These are phyloP conservation scores for Entelurus aequoreus DNA, from an alignment of 2,113 vertebrate species.

Conservation along the genomic window DNA sequence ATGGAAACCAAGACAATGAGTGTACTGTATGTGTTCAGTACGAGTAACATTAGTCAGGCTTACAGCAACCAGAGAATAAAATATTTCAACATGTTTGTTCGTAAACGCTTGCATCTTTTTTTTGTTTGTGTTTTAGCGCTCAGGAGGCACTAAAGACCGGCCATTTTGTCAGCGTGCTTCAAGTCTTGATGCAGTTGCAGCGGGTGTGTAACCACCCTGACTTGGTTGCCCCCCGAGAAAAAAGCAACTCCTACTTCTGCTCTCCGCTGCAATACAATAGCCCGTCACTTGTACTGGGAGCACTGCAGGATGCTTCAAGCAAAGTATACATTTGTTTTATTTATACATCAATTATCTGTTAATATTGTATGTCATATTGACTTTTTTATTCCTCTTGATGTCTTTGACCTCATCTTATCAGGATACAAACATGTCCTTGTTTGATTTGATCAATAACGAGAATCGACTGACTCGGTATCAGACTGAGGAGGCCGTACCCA, in stretches of 20 bases:
- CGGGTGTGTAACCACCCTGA: slow-evolving; percentile 90
- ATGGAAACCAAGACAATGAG: too few species aligned
- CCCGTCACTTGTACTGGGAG: slow-evolving; percentile 79
- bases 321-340: slow-evolving; percentile 61
- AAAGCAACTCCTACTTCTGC: slow-evolving; percentile 72
- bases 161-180: slow-evolving; percentile 89
- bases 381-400: not conserved
- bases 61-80: not conserved
- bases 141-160: slow-evolving; percentile 89
- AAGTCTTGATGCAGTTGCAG: slow-evolving; percentile 87
- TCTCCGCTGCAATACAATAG: slow-evolving; percentile 75
- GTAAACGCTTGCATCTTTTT: slow-evolving; percentile 1
- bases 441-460: slow-evolving; percentile 86
- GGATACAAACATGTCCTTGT: slow-evolving; percentile 79
- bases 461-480: slow-evolving; percentile 80
- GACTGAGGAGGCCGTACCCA: slow-evolving; percentile 79
- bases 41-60: not conserved
- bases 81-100: not conserved
- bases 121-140: slow-evolving; percentile 62
- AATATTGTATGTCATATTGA: not conserved
- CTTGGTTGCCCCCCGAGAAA: slow-evolving; percentile 78
- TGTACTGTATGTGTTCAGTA: not conserved
- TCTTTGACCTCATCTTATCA: slow-evolving; percentile 37
- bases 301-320: slow-evolving; percentile 72
- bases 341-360: not conserved